These are phyloP conservation scores for Coelopa pilipes DNA, from an alignment of 2,888 invertebrate species.

Conservation along the genomic window DNA sequence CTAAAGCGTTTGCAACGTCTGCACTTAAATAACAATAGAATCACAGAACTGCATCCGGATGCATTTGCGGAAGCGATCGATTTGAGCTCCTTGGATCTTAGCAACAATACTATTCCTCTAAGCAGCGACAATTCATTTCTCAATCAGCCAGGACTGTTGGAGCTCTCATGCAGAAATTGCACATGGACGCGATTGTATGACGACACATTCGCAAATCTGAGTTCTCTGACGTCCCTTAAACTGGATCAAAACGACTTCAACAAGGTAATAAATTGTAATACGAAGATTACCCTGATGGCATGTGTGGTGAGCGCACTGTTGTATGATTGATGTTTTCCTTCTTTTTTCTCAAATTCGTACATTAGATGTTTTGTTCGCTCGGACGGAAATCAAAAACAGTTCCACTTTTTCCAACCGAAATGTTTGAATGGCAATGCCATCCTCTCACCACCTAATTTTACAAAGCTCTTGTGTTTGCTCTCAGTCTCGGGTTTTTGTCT, in stretches of 20 bases:
- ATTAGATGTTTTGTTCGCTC: not conserved
- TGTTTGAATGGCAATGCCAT: constrained; percentile 11
- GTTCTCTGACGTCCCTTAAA: constrained; percentile 59
- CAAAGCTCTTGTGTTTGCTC: not conserved
- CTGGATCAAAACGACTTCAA: constrained; percentile 63
- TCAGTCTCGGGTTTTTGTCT: not conserved
- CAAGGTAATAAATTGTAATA: constrained; percentile 58
- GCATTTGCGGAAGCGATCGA: constrained; percentile 59
- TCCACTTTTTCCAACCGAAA: not conserved
- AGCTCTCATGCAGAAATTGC: constrained; percentile 63
- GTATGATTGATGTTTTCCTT: not conserved
- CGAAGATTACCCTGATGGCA: too few relatives aligned
- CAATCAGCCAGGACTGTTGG: constrained; percentile 58
- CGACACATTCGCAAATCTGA: constrained; percentile 62
- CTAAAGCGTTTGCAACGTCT: constrained; percentile 59
- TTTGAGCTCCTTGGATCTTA: constrained; percentile 61
- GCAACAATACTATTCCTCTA: constrained; percentile 62
- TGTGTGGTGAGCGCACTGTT: too few relatives aligned
- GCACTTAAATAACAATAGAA: constrained; percentile 61
- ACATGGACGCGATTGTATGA: constrained; percentile 61
- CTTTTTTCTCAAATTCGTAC: not conserved
- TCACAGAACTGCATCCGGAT: constrained; percentile 60
- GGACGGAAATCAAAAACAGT: not conserved
- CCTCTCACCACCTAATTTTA: not conserved
- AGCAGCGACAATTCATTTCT: constrained; percentile 58